phyloP scores from a whole-genome alignment of 92 coral and sea anemone species.

The Actinernus sp. region DNA sequence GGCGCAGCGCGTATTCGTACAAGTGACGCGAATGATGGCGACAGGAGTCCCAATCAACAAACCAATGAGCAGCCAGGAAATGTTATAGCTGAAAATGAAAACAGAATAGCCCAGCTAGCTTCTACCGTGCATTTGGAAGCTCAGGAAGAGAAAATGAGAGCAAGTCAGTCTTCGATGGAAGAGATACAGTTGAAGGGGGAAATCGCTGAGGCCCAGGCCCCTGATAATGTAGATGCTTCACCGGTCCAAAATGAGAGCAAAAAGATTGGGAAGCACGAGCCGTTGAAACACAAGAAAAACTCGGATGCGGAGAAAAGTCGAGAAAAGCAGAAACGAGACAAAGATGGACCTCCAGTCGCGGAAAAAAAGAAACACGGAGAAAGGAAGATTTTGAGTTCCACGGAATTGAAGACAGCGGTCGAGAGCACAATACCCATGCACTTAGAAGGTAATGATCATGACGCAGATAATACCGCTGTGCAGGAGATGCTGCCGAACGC shows the following conservation, averaged over 20 bases:
- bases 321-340: no score
- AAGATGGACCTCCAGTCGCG: not conserved
- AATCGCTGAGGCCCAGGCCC: not conserved
- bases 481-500: not conserved
- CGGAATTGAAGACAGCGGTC: not conserved
- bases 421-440: not conserved
- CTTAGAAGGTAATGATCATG: not conserved
- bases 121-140: not conserved
- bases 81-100: not conserved
- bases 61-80: no score
- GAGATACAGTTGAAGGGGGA: not conserved
- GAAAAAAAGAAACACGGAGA: not conserved
- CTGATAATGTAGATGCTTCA: not conserved
- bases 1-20: not conserved
- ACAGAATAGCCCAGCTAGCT: not conserved
- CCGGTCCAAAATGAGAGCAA: not conserved
- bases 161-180: conserved; percentile 13
- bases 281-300: not conserved
- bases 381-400: not conserved
- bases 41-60: no score
- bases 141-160: not conserved
- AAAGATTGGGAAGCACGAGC: not conserved
- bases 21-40: not conserved
- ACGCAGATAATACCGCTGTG: not conserved
- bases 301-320: not conserved